Evolutionary conservation across 2,888 invertebrate species (phyloP), one percentile per base, ranked within the genome.

Genomic region (Galeruca laticollis): DNA sequence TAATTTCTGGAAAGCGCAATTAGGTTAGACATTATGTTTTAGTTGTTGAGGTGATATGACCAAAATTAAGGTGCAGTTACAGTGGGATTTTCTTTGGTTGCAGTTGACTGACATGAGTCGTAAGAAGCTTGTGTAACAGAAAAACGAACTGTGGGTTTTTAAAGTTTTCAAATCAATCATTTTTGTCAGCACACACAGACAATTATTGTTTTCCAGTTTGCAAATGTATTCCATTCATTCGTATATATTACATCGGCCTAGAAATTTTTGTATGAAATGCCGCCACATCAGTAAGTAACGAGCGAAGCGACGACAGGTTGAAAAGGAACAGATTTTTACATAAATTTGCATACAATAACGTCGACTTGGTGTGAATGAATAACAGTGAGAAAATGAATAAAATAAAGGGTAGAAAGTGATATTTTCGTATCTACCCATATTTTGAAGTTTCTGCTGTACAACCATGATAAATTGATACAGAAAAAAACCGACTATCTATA

Each of bases 321-420:
- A 33, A 54, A 15, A 31, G 54, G 31, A 54, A 31, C 54, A 31
- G n/a, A 54, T 54, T 54, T 54, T 54, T 54, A 26, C 33, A 54
- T 54, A 54, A 54, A 54, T 54, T 54, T 54, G 31, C 54, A 54
- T 54, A 31, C 31, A 33, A 18, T 26, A 54, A 54, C 21, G 54
- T 54, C 26, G 33, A 13, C 31, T 54, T 13, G 33, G 31, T 31
- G 54, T n/a, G 54, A 54, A 51, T 20, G 51, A 51, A 51, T 20
- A 20, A 10, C 51, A 20, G 3, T 20, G 18, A 47, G 20, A 18
- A 54, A 18, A 54, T 15, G 26, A 31, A 54, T 54, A 54, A 54
- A 54, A 26, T n/a, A n/a, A n/a, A n/a, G n/a, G 54, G 9, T 31
- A 54, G 13, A 13, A n/a, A 43, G 43, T 1, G 43, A 43, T n/a